phyloP scores from a whole-genome alignment of 2,888 invertebrate species.

The Hoplodrina ambigua region DNA sequence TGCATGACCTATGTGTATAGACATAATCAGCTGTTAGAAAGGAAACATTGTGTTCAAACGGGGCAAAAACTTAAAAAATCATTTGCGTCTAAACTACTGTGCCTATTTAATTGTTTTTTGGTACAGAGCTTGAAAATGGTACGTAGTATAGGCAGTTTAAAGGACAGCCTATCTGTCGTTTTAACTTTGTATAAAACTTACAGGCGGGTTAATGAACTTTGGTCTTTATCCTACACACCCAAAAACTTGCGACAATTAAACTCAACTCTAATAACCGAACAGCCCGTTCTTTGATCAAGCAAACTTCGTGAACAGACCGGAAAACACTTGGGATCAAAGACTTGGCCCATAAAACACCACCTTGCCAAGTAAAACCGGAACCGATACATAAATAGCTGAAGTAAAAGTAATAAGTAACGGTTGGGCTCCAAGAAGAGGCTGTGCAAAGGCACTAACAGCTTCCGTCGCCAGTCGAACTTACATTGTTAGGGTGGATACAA shows the following conservation, averaged over 20 bases:
- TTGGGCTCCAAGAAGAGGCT: slow-evolving; percentile 21
- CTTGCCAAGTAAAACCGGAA: slow-evolving; percentile 20
- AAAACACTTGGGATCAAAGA: slow-evolving; percentile 26
- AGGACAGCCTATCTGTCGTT: too few species aligned
- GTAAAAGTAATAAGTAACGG: slow-evolving; percentile 49
- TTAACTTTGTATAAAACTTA: background rate
- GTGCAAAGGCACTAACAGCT: slow-evolving; percentile 41
- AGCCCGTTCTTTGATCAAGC: slow-evolving; percentile 14
- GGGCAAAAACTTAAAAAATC: too few species aligned
- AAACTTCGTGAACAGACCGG: slow-evolving; percentile 31
- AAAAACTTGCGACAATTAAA: background rate
- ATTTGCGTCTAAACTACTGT: too few species aligned
- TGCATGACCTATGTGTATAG: too few species aligned
- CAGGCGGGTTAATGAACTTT: background rate
- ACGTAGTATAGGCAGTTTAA: too few species aligned
- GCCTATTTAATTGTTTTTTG: too few species aligned
- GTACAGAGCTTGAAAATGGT: too few species aligned
- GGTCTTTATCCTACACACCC: background rate
- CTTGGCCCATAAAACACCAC: slow-evolving; percentile 35
- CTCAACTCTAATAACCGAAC: background rate
- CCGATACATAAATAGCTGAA: slow-evolving; percentile 53
- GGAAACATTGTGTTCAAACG: too few species aligned
- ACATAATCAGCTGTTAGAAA: too few species aligned
- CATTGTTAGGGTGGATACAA: slow-evolving; percentile 29
- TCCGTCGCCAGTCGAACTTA: slow-evolving; percentile 35